These are phyloP conservation scores for Spilogale gracilis DNA, from an alignment of 2,113 vertebrate species.

Conservation along the genomic window DNA sequence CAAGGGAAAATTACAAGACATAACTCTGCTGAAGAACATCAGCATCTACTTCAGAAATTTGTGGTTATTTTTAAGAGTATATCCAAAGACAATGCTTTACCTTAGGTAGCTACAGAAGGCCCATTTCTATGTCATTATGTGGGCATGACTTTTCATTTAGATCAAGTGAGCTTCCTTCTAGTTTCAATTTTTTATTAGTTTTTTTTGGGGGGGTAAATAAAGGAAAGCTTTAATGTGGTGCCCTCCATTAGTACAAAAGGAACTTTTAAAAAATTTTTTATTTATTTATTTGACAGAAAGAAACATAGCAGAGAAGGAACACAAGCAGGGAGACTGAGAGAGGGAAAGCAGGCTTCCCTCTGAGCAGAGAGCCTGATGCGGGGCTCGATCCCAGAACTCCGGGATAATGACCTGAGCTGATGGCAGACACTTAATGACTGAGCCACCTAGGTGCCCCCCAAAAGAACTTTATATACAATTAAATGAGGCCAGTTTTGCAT, in stretches of 20 bases:
- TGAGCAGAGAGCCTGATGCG: too few species aligned
- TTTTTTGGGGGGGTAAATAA: neutral
- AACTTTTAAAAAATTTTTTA: neutral
- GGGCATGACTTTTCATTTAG: constrained; percentile 50
- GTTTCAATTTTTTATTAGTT: neutral
- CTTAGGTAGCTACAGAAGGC: neutral
- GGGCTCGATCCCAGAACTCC: too few species aligned
- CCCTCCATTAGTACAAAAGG: neutral
- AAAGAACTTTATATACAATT: constrained; percentile 17
- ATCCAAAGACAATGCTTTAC: neutral
- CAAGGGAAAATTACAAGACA: neutral
- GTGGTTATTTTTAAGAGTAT: neutral
- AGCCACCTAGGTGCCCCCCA: too few species aligned
- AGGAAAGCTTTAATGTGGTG: constrained; percentile 44
- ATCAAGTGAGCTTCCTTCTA: neutral
- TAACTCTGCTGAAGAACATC: neutral
- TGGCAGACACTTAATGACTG: too few species aligned
- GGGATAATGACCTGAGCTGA: too few species aligned
- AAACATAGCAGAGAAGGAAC: too few species aligned
- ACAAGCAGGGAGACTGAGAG: too few species aligned
- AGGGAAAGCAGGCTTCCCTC: too few species aligned
- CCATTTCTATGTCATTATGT: neutral
- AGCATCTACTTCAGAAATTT: neutral
- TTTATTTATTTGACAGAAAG: too few species aligned
- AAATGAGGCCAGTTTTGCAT: constrained; percentile 28